Evolutionary conservation across 1,140 invertebrate species (phyloP).

Genomic region (Dryas iulia): DNA sequence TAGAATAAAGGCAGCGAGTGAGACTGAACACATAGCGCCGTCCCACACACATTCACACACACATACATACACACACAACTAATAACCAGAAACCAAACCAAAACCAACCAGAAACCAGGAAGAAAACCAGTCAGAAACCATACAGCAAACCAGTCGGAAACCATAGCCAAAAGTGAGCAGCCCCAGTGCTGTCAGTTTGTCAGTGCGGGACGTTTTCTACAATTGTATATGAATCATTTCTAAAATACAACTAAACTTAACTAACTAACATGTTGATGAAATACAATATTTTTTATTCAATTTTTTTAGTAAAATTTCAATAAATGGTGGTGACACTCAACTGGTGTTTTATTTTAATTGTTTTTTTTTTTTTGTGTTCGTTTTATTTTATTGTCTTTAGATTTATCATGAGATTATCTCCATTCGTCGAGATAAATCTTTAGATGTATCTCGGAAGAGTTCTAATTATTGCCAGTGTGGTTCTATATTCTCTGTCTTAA

Average conservation of each 20-base stretch:
- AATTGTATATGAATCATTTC: constrained; percentile 75
- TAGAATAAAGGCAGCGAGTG: constrained; percentile 75
- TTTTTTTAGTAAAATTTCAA: constrained; percentile 79
- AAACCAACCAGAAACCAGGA: too few species aligned
- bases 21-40: constrained; percentile 69
- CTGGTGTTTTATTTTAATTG: constrained; percentile 51
- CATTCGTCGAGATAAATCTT: too few species aligned
- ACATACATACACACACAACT: not conserved
- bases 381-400: too few species aligned
- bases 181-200: not conserved
- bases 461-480: too few species aligned
- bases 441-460: too few species aligned
- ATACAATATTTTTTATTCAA: constrained; percentile 80
- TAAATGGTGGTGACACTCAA: constrained; percentile 74
- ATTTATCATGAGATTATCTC: too few species aligned
- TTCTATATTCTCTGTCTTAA: too few species aligned
- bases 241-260: constrained; percentile 51
- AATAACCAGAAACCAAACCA: not conserved
- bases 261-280: constrained; percentile 68
- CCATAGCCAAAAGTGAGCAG: not conserved
- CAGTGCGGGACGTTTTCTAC: constrained; percentile 65
- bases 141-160: not conserved
- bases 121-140: too few species aligned
- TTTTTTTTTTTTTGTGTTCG: not conserved
- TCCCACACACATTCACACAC: constrained; percentile 34